These are phyloP conservation scores for Euphonia xanthogaster DNA, from an alignment of 2,797 vertebrate genomes.

Conservation along the genomic window DNA sequence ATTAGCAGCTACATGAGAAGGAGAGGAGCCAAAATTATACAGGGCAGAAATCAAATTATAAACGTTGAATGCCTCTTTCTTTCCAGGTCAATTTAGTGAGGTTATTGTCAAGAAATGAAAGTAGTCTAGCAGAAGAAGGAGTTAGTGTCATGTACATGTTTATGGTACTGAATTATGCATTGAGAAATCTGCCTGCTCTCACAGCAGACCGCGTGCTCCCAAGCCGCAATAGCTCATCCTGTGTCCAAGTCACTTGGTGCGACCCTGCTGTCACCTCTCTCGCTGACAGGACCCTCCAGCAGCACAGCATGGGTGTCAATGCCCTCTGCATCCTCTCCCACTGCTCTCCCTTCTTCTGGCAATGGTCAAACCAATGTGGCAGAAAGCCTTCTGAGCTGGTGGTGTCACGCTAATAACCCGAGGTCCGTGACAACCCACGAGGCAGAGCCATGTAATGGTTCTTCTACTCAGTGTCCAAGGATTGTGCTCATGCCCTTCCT, in stretches of 20 bases:
- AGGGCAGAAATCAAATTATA: slow-evolving; percentile 39
- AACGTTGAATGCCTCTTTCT: not conserved
- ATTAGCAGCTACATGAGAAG: not conserved
- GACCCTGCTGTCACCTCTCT: not conserved
- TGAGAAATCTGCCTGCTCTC: not conserved
- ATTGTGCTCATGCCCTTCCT: not conserved
- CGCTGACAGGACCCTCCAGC: rapidly evolving
- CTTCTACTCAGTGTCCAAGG: not conserved
- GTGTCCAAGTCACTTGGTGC: not conserved
- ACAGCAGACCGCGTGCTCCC: rapidly evolving
- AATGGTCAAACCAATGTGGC: not conserved
- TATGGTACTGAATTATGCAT: slow-evolving; percentile 25
- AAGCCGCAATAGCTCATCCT: not conserved
- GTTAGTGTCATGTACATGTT: not conserved
- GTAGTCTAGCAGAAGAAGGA: slow-evolving; percentile 18
- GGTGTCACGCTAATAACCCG: not conserved
- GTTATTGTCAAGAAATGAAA: slow-evolving; percentile 36
- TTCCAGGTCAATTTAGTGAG: slow-evolving; percentile 27
- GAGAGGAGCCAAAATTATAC: slow-evolving; percentile 10
- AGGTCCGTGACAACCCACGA: not conserved
- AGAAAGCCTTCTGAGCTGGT: not conserved
- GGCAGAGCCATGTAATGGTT: not conserved
- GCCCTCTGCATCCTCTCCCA: not conserved
- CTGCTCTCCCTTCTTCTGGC: not conserved
- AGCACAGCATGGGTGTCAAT: not conserved